Evolutionary conservation across 2,113 vertebrate species (phyloP).

Genomic region (Callithrix jacchus): DNA sequence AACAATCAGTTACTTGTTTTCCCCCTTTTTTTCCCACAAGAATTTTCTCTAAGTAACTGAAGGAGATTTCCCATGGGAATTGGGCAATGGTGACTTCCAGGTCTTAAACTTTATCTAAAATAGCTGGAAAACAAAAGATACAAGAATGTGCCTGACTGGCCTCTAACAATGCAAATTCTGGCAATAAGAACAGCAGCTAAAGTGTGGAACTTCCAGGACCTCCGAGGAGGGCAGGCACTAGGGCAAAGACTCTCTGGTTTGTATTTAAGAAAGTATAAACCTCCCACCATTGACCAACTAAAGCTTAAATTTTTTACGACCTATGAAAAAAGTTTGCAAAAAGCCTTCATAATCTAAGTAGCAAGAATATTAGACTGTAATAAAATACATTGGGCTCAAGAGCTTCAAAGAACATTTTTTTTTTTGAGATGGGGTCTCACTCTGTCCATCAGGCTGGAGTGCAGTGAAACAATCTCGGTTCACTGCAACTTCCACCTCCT

Average conservation of each 20-base stretch:
- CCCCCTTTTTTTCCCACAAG: slow-evolving; percentile 56
- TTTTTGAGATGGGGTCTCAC: too few species aligned
- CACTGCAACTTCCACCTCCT: too few species aligned
- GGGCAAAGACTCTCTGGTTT: background rate
- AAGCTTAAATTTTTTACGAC: background rate
- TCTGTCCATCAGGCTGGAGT: too few species aligned
- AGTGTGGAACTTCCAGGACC: background rate
- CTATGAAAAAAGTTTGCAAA: background rate
- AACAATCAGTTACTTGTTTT: slow-evolving; percentile 75
- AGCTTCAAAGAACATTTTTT: background rate
- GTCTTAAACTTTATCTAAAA: slow-evolving; percentile 63
- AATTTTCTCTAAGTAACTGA: slow-evolving; percentile 72
- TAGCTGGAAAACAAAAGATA: slow-evolving; percentile 62
- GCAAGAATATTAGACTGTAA: background rate
- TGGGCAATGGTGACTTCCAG: slow-evolving; percentile 65
- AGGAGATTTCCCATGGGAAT: slow-evolving; percentile 74
- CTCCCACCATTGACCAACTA: background rate
- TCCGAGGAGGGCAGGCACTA: rapidly evolving
- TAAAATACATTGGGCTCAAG: background rate
- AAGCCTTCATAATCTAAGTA: background rate
- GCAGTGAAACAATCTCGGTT: too few species aligned
- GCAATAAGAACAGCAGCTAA: background rate
- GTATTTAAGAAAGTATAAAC: background rate
- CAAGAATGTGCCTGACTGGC: slow-evolving; percentile 20
- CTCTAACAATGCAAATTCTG: slow-evolving; percentile 42